These are phyloP conservation scores for Pteropus alecto DNA, from an alignment of 2,113 vertebrate genomes.

Conservation along the genomic window DNA sequence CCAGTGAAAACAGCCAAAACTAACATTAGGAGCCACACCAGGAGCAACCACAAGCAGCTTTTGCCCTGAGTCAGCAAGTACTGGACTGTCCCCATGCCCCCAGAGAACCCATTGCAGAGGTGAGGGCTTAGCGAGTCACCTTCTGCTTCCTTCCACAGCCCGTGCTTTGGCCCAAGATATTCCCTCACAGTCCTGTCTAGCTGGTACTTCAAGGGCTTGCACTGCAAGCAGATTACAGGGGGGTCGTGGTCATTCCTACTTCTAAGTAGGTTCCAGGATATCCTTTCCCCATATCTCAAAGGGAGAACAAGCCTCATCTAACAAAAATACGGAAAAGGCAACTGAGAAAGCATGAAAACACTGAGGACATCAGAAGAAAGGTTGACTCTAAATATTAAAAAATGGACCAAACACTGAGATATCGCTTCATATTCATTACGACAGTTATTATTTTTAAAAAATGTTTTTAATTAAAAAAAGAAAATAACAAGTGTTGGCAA, in stretches of 20 bases:
- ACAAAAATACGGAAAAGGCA: not conserved
- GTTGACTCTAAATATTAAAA: not conserved
- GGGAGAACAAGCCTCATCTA: not conserved
- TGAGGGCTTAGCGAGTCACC: not conserved
- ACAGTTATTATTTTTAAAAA: not conserved
- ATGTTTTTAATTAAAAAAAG: not conserved
- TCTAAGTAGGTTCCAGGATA: not conserved
- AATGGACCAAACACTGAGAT: not conserved
- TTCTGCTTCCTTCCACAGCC: not conserved
- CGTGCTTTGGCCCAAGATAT: no score
- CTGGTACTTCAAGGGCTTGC: not conserved
- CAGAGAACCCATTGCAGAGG: not conserved
- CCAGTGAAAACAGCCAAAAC: not conserved
- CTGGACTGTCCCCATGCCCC: not conserved
- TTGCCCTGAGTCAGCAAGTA: not conserved
- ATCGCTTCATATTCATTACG: not conserved
- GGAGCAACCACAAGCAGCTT: not conserved
- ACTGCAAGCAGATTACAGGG: fast-evolving
- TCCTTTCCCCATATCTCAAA: not conserved
- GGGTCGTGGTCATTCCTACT: not conserved
- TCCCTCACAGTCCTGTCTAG: fast-evolving
- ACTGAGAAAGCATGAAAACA: not conserved
- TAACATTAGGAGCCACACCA: not conserved
- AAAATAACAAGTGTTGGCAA: not conserved
- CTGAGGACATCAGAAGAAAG: not conserved